Percentiles rank a stretch among this genome's conserved stretches.
Evolutionary conservation across 2,888 invertebrate genomes (phyloP).

Genomic region (Quadroppia sp.): DNA sequence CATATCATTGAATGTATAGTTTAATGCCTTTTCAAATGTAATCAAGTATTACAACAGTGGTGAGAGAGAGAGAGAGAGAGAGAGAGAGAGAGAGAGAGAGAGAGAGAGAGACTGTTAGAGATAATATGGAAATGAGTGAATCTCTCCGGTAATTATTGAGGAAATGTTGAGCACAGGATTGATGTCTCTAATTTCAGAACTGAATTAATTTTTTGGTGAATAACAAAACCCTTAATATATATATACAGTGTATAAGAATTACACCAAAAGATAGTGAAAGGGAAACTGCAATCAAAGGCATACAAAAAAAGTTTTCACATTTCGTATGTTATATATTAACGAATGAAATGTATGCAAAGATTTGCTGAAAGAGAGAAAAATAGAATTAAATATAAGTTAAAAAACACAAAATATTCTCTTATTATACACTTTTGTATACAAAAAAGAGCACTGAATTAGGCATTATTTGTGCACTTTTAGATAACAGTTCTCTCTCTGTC

Average conservation of each 20-base stretch:
- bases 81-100: constrained; percentile 25
- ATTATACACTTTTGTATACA: not conserved
- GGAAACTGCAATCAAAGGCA: not conserved
- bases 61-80: not conserved
- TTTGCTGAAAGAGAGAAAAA: not conserved
- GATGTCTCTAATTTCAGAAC: constrained; percentile 26
- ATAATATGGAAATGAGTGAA: constrained; percentile 31
- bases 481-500: not conserved
- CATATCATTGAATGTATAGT: not conserved
- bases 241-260: no score
- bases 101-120: not conserved
- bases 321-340: not conserved
- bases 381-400: not conserved
- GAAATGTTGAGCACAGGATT: constrained; percentile 35
- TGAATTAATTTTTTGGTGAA: constrained; percentile 25
- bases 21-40: constrained; percentile 17
- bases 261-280: not conserved
- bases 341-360: not conserved
- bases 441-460: not conserved
- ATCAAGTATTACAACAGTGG: not conserved
- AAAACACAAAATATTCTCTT: not conserved
- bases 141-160: constrained; percentile 28
- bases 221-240: not conserved
- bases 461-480: not conserved
- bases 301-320: not conserved